These are phyloP conservation scores for Ptychochromis oligacanthus DNA, from an alignment of 2,113 vertebrate species.

Conservation along the genomic window DNA sequence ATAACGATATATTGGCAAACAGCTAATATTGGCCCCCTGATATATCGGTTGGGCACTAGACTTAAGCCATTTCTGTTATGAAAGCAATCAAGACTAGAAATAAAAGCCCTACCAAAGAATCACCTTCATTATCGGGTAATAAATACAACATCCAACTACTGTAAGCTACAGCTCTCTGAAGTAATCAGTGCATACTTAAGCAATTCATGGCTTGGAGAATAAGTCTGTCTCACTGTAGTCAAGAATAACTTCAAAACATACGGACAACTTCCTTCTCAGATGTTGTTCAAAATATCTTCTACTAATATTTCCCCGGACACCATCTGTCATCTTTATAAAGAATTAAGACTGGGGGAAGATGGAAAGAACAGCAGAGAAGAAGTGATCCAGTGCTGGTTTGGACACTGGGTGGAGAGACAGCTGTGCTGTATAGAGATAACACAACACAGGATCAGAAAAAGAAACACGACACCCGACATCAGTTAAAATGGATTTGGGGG, in stretches of 20 bases:
- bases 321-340: slow-evolving; percentile 36
- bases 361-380: slow-evolving; percentile 1
- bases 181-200: background rate
- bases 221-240: background rate
- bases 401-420: slow-evolving; percentile 15
- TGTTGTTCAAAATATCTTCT: background rate
- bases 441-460: slow-evolving; percentile 10
- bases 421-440: slow-evolving; percentile 11
- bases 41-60: background rate
- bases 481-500: background rate
- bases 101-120: background rate
- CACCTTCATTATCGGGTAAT: background rate
- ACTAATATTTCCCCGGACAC: slow-evolving; percentile 13
- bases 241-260: background rate
- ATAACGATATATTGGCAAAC: background rate
- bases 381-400: background rate
- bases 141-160: background rate
- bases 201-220: background rate
- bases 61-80: too few relatives aligned
- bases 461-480: background rate
- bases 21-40: background rate
- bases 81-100: too few relatives aligned
- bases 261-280: background rate
- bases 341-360: slow-evolving; percentile 14
- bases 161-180: background rate